Evolutionary conservation across 2,113 vertebrate genomes (phyloP).

Genomic region (Proteles cristata): DNA sequence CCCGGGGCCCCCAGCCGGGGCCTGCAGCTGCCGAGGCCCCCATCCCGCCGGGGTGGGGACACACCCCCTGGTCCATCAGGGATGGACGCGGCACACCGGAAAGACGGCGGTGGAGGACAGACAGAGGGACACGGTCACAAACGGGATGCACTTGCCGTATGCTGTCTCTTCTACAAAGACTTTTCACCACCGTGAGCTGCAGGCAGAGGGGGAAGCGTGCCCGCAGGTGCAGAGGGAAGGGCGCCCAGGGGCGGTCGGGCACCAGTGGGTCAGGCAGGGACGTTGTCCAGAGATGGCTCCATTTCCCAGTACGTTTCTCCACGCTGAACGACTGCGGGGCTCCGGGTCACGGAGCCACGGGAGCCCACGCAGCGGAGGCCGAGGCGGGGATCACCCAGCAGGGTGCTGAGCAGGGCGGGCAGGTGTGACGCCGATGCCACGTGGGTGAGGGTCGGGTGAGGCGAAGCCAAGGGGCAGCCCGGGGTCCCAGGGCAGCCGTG

Average conservation of each 20-base stretch:
- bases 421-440: not conserved
- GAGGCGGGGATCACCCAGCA: not conserved
- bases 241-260: not conserved
- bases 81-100: not conserved
- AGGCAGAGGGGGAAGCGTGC: not conserved
- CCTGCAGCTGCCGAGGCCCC: not conserved
- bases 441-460: fast-evolving
- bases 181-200: not conserved
- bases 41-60: not conserved
- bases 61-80: no score
- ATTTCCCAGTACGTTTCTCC: not conserved
- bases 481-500: not conserved
- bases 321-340: fast-evolving
- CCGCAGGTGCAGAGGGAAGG: no score
- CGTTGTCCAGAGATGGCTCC: not conserved
- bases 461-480: not conserved
- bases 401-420: not conserved
- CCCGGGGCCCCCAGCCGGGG: not conserved
- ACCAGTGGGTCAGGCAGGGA: no score
- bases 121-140: not conserved
- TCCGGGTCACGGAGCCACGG: not conserved
- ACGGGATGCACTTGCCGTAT: not conserved
- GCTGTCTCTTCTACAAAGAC: not conserved
- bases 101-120: not conserved
- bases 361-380: not conserved